Evolutionary conservation across 2,797 vertebrate genomes (phyloP).

Genomic region (Thunnus albacares): DNA sequence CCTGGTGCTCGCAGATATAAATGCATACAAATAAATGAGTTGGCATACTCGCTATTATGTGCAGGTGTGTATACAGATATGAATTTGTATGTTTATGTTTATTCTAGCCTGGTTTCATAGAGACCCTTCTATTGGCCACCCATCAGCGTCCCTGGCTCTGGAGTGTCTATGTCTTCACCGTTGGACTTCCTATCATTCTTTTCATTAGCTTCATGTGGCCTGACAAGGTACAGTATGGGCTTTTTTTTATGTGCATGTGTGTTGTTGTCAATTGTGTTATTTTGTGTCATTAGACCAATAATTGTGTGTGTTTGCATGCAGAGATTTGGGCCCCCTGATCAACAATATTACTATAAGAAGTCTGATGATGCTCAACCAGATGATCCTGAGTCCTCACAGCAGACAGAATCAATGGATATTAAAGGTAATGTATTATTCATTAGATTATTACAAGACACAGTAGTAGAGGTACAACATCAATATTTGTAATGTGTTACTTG

Average conservation of each 20-base stretch:
- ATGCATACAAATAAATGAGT: background rate
- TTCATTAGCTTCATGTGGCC: slow-evolving; percentile 88
- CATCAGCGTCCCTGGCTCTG: slow-evolving; percentile 85
- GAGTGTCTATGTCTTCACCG: slow-evolving; percentile 83
- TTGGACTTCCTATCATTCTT: slow-evolving; percentile 86
- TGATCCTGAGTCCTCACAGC: slow-evolving; percentile 46
- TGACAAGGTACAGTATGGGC: slow-evolving; percentile 75
- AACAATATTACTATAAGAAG: slow-evolving; percentile 88
- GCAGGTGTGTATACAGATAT: background rate
- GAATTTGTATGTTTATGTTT: background rate
- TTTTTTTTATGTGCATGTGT: background rate
- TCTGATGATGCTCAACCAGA: slow-evolving; percentile 82
- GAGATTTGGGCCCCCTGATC: slow-evolving; percentile 85
- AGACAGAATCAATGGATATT: background rate
- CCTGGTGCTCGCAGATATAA: background rate
- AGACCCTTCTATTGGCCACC: slow-evolving; percentile 78
- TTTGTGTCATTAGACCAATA: background rate
- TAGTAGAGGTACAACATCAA: no score
- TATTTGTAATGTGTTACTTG: background rate
- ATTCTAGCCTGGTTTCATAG: slow-evolving; percentile 74
- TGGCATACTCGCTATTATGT: background rate
- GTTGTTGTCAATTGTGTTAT: background rate
- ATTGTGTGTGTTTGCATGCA: slow-evolving; percentile 51
- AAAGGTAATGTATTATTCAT: slow-evolving; percentile 34
- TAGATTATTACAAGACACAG: background rate